These are phyloP conservation scores for Drosophila erecta DNA, from an alignment of 1,140 invertebrate genomes.

Conservation along the genomic window DNA sequence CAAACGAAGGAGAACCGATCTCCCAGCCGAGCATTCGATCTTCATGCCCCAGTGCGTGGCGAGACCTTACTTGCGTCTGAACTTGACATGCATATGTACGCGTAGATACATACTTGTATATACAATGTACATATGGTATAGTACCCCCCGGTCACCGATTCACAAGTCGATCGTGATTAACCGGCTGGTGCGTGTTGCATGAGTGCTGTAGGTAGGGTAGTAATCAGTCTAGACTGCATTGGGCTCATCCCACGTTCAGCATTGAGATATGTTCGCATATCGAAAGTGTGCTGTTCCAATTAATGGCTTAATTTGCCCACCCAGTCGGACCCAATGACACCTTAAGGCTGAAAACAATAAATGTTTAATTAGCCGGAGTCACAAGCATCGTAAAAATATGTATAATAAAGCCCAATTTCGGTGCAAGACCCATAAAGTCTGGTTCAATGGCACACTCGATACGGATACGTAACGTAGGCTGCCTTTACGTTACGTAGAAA, in stretches of 20 bases:
- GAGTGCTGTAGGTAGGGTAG: conserved; percentile 55
- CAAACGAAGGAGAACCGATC: conserved; percentile 19
- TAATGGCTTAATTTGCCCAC: conserved; percentile 57
- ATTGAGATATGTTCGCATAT: conserved; percentile 52
- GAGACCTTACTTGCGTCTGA: conserved; percentile 67
- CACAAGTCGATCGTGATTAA: background rate
- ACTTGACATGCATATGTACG: conserved; percentile 75
- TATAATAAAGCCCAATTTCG: conserved; percentile 26
- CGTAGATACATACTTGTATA: background rate
- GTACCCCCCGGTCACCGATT: conserved; percentile 2
- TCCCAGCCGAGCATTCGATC: conserved; percentile 56
- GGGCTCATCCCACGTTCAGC: conserved; percentile 65
- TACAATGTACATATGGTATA: background rate
- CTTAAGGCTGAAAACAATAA: conserved; percentile 17
- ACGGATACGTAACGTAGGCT: conserved; percentile 11
- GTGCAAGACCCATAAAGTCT: conserved; percentile 33
- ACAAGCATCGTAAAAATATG: background rate
- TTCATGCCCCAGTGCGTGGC: conserved; percentile 69
- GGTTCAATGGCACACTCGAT: conserved; percentile 33
- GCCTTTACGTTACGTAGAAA: conserved; percentile 27
- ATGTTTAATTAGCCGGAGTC: conserved; percentile 14
- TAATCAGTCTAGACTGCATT: conserved; percentile 73
- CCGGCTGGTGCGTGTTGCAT: conserved; percentile 52
- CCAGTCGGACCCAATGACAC: conserved; percentile 28
- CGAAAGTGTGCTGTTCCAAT: conserved; percentile 65